phyloP scores from a whole-genome alignment of 2,797 vertebrate species.

The Discoglossus pictus region DNA sequence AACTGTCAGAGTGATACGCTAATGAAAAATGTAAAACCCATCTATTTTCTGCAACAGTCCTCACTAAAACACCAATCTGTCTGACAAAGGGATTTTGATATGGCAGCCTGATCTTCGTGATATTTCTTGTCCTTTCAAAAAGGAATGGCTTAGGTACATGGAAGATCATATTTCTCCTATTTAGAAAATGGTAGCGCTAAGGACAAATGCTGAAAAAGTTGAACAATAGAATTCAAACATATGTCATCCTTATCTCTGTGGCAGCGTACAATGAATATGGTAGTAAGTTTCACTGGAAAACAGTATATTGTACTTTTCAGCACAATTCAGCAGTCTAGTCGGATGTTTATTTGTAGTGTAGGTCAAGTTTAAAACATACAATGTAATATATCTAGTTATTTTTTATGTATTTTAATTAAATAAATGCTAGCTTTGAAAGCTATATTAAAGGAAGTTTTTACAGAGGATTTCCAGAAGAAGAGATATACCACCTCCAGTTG shows the following conservation, averaged over 20 bases:
- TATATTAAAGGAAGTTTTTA: too few species aligned
- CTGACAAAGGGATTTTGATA: constrained; percentile 58
- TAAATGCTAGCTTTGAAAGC: too few species aligned
- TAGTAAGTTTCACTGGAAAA: too few species aligned
- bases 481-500: too few species aligned
- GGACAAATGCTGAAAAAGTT: constrained; percentile 11
- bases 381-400: too few species aligned
- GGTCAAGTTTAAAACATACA: too few species aligned
- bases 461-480: too few species aligned
- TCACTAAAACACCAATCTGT: constrained; percentile 55
- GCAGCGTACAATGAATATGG: too few species aligned
- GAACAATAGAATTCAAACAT: constrained; percentile 17
- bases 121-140: constrained; percentile 60
- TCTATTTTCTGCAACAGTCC: constrained; percentile 54
- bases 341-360: too few species aligned
- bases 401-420: too few species aligned
- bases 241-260: background rate
- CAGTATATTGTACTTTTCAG: too few species aligned
- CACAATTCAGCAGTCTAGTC: too few species aligned
- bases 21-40: constrained; percentile 74
- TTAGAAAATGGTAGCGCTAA: constrained; percentile 12
- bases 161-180: constrained; percentile 28
- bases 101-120: constrained; percentile 48
- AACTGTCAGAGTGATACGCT: constrained; percentile 69
- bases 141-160: constrained; percentile 37